These are phyloP conservation scores for Gouania willdenowi DNA, from an alignment of 2,797 vertebrate species.

Conservation along the genomic window DNA sequence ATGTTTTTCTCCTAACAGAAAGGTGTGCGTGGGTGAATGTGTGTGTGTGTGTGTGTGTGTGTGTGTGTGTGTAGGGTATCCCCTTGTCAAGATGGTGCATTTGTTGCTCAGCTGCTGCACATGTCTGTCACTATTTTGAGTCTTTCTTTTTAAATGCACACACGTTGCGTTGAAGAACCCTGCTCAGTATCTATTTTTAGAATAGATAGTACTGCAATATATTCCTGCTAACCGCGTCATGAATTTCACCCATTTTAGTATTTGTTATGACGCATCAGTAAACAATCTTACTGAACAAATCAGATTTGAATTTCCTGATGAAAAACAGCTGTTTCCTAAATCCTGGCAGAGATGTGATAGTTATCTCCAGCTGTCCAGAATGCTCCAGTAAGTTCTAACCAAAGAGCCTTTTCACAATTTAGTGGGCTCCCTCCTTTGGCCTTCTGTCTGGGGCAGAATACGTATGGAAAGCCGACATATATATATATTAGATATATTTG, in stretches of 20 bases:
- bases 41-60: slow-evolving; percentile 1
- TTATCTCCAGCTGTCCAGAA: slow-evolving; percentile 55
- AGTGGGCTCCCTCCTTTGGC: slow-evolving; percentile 20
- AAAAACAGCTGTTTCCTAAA: slow-evolving; percentile 16
- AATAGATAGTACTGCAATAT: no score
- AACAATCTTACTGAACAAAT: no score
- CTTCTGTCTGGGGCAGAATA: no score
- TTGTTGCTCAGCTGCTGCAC: slow-evolving; percentile 53
- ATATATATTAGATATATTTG: no score
- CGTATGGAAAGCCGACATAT: no score
- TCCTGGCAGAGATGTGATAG: slow-evolving; percentile 29
- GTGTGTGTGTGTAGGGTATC: background rate
- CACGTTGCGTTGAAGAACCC: no score
- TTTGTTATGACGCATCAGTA: no score
- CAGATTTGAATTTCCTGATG: no score
- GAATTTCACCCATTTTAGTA: no score
- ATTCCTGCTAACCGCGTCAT: no score
- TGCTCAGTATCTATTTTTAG: no score
- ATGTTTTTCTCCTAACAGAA: no score
- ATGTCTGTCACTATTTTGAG: slow-evolving; percentile 51
- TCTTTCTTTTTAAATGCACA: background rate
- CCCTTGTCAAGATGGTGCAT: slow-evolving; percentile 11
- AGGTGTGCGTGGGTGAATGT: background rate
- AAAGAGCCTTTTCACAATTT: slow-evolving; percentile 8
- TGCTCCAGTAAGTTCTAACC: slow-evolving; percentile 53